phyloP scores from a whole-genome alignment of 2,888 invertebrate genomes.

The Athetis lepigone region DNA sequence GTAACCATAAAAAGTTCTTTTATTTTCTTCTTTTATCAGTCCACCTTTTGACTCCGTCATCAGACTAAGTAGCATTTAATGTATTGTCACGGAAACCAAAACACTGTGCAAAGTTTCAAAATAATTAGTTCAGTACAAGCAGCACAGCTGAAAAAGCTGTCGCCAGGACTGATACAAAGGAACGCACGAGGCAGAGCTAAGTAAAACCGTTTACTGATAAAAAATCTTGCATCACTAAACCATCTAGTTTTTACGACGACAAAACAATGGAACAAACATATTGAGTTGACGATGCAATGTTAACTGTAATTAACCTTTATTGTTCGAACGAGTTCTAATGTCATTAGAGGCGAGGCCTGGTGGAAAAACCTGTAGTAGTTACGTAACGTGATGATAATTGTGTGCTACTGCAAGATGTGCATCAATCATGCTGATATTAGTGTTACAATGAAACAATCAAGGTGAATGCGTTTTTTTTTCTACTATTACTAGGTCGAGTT shows the following conservation, averaged over 20 bases:
- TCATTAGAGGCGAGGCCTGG: conserved; percentile 39
- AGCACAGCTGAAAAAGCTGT: too few species aligned
- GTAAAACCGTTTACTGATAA: too few species aligned
- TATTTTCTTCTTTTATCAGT: too few species aligned
- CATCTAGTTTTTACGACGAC: conserved; percentile 37
- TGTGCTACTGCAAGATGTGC: conserved; percentile 19
- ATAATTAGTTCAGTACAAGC: too few species aligned
- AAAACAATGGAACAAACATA: conserved; percentile 51
- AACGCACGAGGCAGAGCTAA: too few species aligned
- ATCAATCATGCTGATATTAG: conserved; percentile 1
- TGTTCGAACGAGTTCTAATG: conserved; percentile 56
- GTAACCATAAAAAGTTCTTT: too few species aligned
- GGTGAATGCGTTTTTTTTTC: conserved; percentile 10
- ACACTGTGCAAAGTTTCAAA: too few species aligned
- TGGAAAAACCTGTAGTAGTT: conserved; percentile 31
- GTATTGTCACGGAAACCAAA: too few species aligned
- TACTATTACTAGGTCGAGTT: background rate
- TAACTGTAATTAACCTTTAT: conserved; percentile 58
- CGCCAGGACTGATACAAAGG: too few species aligned
- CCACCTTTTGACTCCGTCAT: too few species aligned
- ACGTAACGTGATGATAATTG: conserved; percentile 27
- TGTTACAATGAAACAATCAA: background rate
- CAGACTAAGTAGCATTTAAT: too few species aligned
- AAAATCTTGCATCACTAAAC: conserved; percentile 15
- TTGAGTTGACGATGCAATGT: conserved; percentile 48